phyloP scores from a whole-genome alignment of 2,797 vertebrate species.

The Chelmon rostratus region DNA sequence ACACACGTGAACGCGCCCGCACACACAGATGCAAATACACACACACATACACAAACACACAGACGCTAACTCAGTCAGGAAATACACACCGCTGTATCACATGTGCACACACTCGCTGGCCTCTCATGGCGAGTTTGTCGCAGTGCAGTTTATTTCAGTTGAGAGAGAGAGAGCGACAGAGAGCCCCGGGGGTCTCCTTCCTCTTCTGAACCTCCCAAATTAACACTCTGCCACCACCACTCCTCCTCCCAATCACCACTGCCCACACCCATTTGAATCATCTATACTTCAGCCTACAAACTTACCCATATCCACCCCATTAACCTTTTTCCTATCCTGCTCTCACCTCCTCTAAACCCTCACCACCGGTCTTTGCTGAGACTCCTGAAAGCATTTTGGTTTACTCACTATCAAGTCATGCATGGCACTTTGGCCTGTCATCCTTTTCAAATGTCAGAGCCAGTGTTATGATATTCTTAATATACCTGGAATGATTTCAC shows the following conservation, averaged over 20 bases:
- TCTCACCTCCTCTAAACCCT: constrained; percentile 27
- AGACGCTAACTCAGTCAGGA: constrained; percentile 22
- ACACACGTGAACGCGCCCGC: constrained; percentile 3
- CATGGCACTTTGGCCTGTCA: background rate
- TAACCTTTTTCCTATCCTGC: constrained; percentile 22
- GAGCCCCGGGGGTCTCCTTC: constrained; percentile 47
- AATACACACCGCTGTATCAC: constrained; percentile 75
- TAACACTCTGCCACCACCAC: constrained; percentile 59
- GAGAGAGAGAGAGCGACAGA: constrained; percentile 14
- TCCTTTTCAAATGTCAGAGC: constrained; percentile 15
- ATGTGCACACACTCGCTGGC: constrained; percentile 51
- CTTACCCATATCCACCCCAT: constrained; percentile 23
- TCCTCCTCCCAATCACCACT: constrained; percentile 37
- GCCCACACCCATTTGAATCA: constrained; percentile 43
- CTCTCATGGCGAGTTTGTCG: constrained; percentile 68
- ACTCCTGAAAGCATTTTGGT: constrained; percentile 22
- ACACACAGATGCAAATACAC: constrained; percentile 58
- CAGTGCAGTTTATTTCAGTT: constrained; percentile 61
- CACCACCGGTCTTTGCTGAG: background rate
- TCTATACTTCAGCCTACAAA: constrained; percentile 29
- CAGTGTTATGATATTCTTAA: background rate
- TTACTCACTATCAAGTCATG: constrained; percentile 9
- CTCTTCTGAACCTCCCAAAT: constrained; percentile 59
- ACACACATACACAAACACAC: constrained; percentile 30
- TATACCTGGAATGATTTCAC: constrained; percentile 8